phyloP scores from a whole-genome alignment of 2,888 invertebrate genomes.

The Eumacrocentrus americanus region DNA sequence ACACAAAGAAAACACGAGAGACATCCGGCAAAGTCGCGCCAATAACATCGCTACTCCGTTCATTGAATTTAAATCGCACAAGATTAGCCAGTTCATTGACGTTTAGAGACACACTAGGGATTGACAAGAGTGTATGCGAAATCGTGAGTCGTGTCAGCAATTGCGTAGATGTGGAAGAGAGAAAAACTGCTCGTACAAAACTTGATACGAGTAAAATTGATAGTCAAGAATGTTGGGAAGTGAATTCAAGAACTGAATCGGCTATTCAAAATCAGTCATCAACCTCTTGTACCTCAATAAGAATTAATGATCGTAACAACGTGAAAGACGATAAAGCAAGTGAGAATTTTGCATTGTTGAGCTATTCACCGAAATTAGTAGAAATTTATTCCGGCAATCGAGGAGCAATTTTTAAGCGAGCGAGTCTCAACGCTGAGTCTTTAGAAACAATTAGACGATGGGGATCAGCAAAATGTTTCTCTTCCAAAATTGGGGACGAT shows the following conservation, averaged over 20 bases:
- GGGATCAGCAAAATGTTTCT: conserved; percentile 24
- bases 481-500: neutral
- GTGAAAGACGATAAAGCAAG: neutral
- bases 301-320: conserved; percentile 6
- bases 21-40: conserved; percentile 1
- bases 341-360: neutral
- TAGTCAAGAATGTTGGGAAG: neutral
- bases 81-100: conserved; percentile 10
- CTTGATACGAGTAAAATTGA: neutral
- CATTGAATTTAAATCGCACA: conserved; percentile 12
- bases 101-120: conserved; percentile 6
- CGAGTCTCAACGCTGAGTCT: conserved; percentile 14
- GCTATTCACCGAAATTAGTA: neutral
- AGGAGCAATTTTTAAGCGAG: neutral
- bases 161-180: neutral
- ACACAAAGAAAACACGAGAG: conserved; percentile 4
- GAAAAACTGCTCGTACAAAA: neutral
- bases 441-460: conserved; percentile 14
- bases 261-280: conserved; percentile 2
- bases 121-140: conserved; percentile 13
- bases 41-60: conserved; percentile 7
- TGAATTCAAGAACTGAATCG: conserved; percentile 14
- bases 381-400: conserved; percentile 23
- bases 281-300: neutral
- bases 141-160: conserved; percentile 17